These are phyloP conservation scores for Mastomys natalensis DNA, from an alignment of 2,113 vertebrate species.

Conservation along the genomic window DNA sequence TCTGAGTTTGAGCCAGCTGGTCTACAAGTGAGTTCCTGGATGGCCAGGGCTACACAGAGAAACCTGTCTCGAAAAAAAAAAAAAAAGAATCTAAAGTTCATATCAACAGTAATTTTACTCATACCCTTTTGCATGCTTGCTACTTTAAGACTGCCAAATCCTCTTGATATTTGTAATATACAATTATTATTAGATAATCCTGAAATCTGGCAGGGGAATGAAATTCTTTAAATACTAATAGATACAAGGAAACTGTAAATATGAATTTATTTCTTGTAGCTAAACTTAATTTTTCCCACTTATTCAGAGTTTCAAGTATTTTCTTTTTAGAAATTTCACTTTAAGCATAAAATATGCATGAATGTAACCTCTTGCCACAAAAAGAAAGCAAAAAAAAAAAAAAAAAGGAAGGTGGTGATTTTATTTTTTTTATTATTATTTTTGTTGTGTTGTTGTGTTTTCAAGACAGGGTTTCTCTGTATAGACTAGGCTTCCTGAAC, in stretches of 20 bases:
- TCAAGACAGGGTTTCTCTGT: neutral
- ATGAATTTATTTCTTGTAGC: constrained; percentile 19
- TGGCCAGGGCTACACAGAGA: no score
- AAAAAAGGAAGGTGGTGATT: neutral
- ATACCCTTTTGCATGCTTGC: constrained; percentile 37
- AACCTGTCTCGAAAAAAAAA: no score
- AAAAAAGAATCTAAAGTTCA: no score
- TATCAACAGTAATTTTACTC: constrained; percentile 50
- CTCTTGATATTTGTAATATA: constrained; percentile 47
- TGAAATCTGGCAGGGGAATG: constrained; percentile 53
- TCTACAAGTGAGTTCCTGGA: no score
- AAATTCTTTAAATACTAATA: constrained; percentile 46
- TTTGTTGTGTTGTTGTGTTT: neutral
- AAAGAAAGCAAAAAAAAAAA: neutral
- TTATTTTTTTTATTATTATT: neutral
- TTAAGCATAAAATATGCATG: neutral
- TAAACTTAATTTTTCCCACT: constrained; percentile 32
- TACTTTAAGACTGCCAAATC: constrained; percentile 36
- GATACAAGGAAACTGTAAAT: constrained; percentile 31
- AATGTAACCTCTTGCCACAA: neutral
- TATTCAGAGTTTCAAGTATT: constrained; percentile 9
- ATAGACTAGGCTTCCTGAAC: neutral
- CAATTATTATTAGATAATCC: neutral
- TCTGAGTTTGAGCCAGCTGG: no score
- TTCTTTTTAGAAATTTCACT: neutral